A percentile compares a stretch with the other conserved stretches of the same genome.
Conservation (phyloP, 2,797 vertebrate genomes). For the Hyperoplus lanceolatus region DNA sequence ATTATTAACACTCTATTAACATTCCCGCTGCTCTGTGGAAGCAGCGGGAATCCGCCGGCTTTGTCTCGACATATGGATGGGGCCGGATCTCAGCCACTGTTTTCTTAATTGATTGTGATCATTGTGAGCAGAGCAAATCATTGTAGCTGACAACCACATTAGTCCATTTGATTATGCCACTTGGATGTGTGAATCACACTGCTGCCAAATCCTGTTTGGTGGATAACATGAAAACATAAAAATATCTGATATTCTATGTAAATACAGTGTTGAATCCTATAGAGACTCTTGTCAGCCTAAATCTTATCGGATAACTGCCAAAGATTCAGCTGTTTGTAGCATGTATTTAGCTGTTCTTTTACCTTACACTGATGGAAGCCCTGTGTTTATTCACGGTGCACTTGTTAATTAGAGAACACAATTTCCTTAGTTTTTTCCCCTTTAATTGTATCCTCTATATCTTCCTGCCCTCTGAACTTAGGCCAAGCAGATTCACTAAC, state of each 20-base stretch:
- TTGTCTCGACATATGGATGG: slow-evolving; percentile 64
- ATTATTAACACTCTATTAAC: too few species aligned
- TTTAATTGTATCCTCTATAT: not conserved
- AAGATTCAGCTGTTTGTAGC: too few species aligned
- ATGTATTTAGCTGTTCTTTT: too few species aligned
- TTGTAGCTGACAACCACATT: slow-evolving; percentile 46
- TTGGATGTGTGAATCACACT: slow-evolving; percentile 10
- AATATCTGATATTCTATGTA: not conserved
- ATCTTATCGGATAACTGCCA: not conserved
- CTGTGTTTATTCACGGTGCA: too few species aligned
- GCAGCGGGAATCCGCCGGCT: slow-evolving; percentile 46
- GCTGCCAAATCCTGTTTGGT: slow-evolving; percentile 18
- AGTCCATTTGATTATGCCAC: slow-evolving; percentile 19
- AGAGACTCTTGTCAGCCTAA: too few species aligned
- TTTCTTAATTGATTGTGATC: slow-evolving; percentile 61
- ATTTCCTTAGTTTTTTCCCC: not conserved
- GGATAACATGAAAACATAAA: not conserved
- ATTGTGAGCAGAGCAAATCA: slow-evolving; percentile 52
- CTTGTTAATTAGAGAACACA: too few species aligned
- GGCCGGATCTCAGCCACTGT: slow-evolving; percentile 51
- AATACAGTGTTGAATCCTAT: too few species aligned
- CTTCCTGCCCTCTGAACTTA: slow-evolving; percentile 5
- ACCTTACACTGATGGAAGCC: too few species aligned
- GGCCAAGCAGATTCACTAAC: not conserved
- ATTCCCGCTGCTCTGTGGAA: slow-evolving; percentile 58